Percentiles rank a stretch among this genome's conserved stretches.
phyloP scores from a whole-genome alignment of 2,113 vertebrate species.

The Tamias sibiricus region DNA sequence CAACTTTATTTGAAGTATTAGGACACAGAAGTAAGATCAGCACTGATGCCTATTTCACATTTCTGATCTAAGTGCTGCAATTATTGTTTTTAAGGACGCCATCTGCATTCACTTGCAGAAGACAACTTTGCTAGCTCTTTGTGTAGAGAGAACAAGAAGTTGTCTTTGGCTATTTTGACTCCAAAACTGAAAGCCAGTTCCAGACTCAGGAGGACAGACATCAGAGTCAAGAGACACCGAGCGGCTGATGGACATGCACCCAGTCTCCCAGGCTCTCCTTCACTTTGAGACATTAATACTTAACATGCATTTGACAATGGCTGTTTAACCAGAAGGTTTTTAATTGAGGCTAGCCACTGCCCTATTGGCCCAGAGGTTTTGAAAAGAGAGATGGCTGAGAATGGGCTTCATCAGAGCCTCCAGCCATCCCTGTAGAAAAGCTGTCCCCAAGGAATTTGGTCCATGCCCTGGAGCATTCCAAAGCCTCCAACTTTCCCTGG shows the following conservation, averaged over 20 bases:
- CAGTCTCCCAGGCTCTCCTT: neutral
- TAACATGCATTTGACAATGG: neutral
- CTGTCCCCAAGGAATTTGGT: slow-evolving; percentile 19
- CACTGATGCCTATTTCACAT: neutral
- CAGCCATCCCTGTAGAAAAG: neutral
- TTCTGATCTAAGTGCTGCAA: neutral
- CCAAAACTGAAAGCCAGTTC: neutral
- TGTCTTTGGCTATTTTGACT: neutral
- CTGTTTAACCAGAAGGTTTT: neutral
- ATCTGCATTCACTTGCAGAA: neutral
- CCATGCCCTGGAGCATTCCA: neutral
- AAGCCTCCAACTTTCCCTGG: neutral
- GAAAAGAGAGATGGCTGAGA: neutral
- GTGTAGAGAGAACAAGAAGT: neutral
- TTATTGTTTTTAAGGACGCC: neutral
- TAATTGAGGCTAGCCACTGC: neutral
- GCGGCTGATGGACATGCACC: neutral
- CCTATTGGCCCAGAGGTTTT: neutral
- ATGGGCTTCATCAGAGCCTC: neutral
- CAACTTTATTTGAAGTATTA: neutral
- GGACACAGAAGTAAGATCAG: neutral
- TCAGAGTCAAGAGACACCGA: neutral
- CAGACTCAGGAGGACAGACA: neutral
- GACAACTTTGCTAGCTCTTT: neutral
- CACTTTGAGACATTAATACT: neutral